phyloP scores from a whole-genome alignment of 2,888 invertebrate genomes.

The Cantharis rustica region DNA sequence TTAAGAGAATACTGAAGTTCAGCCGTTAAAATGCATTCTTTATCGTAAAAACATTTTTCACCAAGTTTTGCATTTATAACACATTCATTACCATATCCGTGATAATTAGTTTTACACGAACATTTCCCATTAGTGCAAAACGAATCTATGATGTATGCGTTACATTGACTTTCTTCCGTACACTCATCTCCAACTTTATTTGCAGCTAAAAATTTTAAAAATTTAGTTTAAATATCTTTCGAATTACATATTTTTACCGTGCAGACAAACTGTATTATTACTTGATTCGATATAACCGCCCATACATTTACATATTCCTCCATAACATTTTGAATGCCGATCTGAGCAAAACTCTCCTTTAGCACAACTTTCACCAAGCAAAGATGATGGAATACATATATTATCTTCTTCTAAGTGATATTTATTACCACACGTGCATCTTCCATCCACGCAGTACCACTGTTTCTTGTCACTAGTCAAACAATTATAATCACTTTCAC shows the following conservation, averaged over 20 bases:
- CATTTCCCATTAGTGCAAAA: constrained; percentile 44
- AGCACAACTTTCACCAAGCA: constrained; percentile 46
- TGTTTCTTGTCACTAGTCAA: constrained; percentile 42
- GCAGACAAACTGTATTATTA: constrained; percentile 44
- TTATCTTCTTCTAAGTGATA: constrained; percentile 41
- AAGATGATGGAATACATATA: constrained; percentile 42
- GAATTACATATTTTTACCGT: constrained; percentile 38
- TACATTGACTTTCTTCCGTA: constrained; percentile 49
- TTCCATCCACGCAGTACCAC: constrained; percentile 46
- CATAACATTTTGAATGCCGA: constrained; percentile 44
- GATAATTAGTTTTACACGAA: constrained; percentile 42
- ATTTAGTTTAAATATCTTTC: background rate
- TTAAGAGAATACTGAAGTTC: constrained; percentile 37
- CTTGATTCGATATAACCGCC: constrained; percentile 44
- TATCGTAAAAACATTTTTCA: constrained; percentile 41
- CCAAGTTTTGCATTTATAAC: constrained; percentile 40
- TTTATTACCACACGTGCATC: constrained; percentile 46
- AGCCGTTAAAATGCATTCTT: constrained; percentile 44
- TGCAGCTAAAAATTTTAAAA: constrained; percentile 43
- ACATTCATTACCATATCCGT: constrained; percentile 43
- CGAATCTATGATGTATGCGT: constrained; percentile 42
- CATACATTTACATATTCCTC: constrained; percentile 46
- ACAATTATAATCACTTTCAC: constrained; percentile 46
- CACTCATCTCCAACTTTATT: constrained; percentile 46
- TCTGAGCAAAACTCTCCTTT: constrained; percentile 45